Evolutionary conservation across 2,113 vertebrate species (phyloP).

Genomic region (Barnardius zonarius): DNA sequence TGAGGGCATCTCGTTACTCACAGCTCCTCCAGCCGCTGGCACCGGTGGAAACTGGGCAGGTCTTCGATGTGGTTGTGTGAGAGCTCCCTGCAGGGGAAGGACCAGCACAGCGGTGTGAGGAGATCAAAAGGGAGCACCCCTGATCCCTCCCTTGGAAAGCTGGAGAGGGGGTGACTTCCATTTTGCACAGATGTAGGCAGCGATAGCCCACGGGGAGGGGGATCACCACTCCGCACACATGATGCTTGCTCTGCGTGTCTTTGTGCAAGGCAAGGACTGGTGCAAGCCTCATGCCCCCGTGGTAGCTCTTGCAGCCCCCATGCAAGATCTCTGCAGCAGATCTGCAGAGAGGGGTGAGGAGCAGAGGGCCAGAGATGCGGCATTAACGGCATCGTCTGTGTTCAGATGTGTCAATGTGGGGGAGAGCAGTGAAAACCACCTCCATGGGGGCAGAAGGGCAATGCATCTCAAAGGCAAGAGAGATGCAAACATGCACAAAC

Average conservation of each 20-base stretch:
- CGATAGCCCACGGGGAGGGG: background rate
- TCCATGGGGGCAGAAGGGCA: background rate
- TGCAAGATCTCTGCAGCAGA: background rate
- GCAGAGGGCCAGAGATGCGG: background rate
- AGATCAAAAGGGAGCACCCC: background rate
- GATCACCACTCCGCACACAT: background rate
- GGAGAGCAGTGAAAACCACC: background rate
- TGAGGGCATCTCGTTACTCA: conserved; percentile 71
- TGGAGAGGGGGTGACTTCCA: background rate
- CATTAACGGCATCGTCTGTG: background rate
- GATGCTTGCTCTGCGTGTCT: background rate
- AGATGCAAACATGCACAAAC: background rate
- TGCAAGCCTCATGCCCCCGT: background rate
- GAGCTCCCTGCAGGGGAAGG: conserved; percentile 80
- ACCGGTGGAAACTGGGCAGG: conserved; percentile 88
- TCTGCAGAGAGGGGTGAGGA: background rate
- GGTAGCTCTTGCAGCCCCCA: background rate
- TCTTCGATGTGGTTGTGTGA: conserved; percentile 89
- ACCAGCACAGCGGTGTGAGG: background rate
- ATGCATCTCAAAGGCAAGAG: background rate
- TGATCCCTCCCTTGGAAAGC: background rate
- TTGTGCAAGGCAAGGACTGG: background rate
- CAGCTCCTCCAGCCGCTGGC: conserved; percentile 91
- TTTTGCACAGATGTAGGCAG: background rate
- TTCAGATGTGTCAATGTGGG: background rate